phyloP scores from a whole-genome alignment of 2,888 invertebrate species.

The Eilema caniola region DNA sequence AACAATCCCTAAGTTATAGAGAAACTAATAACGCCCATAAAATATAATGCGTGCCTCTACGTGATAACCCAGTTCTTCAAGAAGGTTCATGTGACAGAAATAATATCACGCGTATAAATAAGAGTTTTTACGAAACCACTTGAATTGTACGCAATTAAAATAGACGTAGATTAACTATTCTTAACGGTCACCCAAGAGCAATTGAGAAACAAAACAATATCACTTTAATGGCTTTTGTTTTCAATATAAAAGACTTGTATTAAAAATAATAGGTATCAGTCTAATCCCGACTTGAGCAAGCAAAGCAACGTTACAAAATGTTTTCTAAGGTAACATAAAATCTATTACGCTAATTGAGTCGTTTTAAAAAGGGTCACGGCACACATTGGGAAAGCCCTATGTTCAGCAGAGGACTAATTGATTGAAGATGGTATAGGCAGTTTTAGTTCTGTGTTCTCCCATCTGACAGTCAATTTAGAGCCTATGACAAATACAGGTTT shows the following conservation, averaged over 20 bases:
- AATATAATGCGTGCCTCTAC: neutral
- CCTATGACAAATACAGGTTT: too few species aligned
- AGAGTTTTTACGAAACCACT: constrained; percentile 28
- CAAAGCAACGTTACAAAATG: constrained; percentile 40
- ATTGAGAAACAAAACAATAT: constrained; percentile 34
- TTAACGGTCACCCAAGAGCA: constrained; percentile 22
- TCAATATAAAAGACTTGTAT: constrained; percentile 49
- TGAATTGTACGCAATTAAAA: constrained; percentile 26
- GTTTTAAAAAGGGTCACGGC: neutral
- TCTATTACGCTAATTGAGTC: neutral
- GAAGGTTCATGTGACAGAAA: constrained; percentile 1
- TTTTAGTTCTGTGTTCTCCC: too few species aligned
- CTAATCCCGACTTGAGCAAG: constrained; percentile 30
- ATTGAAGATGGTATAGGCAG: too few species aligned
- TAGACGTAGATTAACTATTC: constrained; percentile 24
- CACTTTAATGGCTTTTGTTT: constrained; percentile 48
- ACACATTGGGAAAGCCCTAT: too few species aligned
- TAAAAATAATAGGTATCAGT: constrained; percentile 50
- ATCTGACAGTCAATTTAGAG: too few species aligned
- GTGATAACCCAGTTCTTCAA: neutral
- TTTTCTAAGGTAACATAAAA: constrained; percentile 45
- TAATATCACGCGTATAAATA: constrained; percentile 15
- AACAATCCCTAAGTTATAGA: neutral
- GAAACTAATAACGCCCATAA: neutral
- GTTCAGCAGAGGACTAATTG: too few species aligned